These are phyloP conservation scores for Phalacrocorax pelagicus DNA, from an alignment of 2,113 vertebrate genomes.

Conservation along the genomic window DNA sequence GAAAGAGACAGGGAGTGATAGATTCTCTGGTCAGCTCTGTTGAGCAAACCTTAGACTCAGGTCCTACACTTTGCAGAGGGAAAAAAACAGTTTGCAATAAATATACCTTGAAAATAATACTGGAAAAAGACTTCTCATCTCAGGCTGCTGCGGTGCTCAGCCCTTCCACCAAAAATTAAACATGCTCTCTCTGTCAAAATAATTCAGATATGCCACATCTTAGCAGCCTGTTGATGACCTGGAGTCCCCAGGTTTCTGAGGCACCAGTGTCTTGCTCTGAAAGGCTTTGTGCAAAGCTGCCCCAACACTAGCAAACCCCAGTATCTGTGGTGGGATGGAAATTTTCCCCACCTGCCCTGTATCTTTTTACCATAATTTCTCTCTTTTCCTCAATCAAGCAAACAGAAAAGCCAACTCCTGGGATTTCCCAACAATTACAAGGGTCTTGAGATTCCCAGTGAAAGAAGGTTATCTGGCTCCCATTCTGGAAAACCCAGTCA, in stretches of 20 bases:
- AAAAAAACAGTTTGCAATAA: not conserved
- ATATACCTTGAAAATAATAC: not conserved
- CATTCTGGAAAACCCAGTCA: not conserved
- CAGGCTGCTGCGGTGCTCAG: not conserved
- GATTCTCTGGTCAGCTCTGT: conserved; percentile 30
- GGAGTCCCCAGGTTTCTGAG: not conserved
- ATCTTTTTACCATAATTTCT: not conserved
- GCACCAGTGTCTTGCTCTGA: not conserved
- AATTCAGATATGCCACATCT: not conserved
- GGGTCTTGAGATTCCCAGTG: not conserved
- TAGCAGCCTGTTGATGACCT: not conserved
- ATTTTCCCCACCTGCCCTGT: not conserved
- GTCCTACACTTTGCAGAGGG: not conserved
- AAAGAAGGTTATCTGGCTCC: not conserved
- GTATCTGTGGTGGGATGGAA: not conserved
- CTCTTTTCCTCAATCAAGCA: not conserved
- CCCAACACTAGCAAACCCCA: not conserved
- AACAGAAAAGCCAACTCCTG: not conserved
- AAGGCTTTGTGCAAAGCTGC: not conserved
- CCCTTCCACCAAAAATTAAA: not conserved
- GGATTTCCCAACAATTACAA: not conserved
- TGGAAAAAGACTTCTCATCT: not conserved
- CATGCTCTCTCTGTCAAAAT: not conserved
- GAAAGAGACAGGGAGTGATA: conserved; percentile 6
- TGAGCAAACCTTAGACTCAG: not conserved